Evolutionary conservation across 2,888 invertebrate genomes (phyloP), one percentile per base, ranked within the genome.

Genomic region (Orchestes rusci): DNA sequence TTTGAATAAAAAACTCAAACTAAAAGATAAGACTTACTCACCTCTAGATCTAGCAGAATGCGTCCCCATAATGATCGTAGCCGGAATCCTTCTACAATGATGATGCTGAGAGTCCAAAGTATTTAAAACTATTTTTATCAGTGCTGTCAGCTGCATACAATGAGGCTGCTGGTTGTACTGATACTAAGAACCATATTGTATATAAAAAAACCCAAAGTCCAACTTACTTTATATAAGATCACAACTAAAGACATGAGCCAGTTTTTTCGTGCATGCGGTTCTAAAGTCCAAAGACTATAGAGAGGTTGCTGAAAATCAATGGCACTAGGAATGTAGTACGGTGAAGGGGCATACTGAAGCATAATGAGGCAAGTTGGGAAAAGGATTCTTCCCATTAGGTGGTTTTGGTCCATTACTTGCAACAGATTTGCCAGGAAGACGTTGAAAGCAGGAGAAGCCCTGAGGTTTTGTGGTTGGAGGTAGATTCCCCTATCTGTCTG

Each of bases 191-290:
- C 7, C 4, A 10, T 30, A 29, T 12, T 29, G 16, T 30, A 16
- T 23, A 13, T 35, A 43, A 37, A 19, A 16, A 10, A 23, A 23
- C 23, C 5, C 5, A 23, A 7, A 23, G 10, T 23, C 10, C 7
- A n/a, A n/a, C 13, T 56, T 67, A 91, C 93, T 82, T 99, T 99
- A 64, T 99, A 99, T 1, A 99, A 74, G 41, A 97, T 80, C 10
- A 97, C 91, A 10, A 96, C 79, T 15, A 96, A 69, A 1, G 95
- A 80, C 77, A 90, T 85, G 12, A 99, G 78, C 97, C 99, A 99
- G 54, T 88, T 86, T 30, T 90, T 75, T 3, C 97, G 73, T 8
- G 84, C 80, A 62, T 91, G 88, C 1, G 91, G 82, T 64, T 93
- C 90, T 46, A 97, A 71, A 54, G 82, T 79, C 79, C 90, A 91